Evolutionary conservation across 2,888 invertebrate genomes (phyloP), one percentile per base, ranked within the genome.

Genomic region (Apamea epomidion): DNA sequence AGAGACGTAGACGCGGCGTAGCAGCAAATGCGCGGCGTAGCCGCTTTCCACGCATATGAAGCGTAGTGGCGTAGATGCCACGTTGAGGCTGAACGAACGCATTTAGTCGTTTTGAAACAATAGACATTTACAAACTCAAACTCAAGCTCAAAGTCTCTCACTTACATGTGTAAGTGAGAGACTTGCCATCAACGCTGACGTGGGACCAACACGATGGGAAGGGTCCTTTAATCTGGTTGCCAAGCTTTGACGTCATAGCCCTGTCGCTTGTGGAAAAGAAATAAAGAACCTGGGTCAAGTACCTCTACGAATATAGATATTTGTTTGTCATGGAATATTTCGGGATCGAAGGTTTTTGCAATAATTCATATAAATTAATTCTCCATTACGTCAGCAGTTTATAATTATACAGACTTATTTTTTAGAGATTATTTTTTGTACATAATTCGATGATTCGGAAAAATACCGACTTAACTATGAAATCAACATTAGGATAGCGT

Each of bases 181-280:
- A 45, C 32, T 42, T 32, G 48, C 37, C 12, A n/a, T 25, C 25
- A 48, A 45, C 18, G 42, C 6, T 6, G n/a, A 25, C 54, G 45
- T 14, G 10, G 16, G 60, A 37, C 8, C 18, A 62, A 54, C 10
- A 58, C 4, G 18, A 54, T 81, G 58, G 8, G 37, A 78, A 81
- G 12, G 84, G 48, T n/a, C 48, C 78, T 58, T 81, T 70, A 78
- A 81, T 84, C 65, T 65, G 18, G 84, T 78, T 65, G 4, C 62
- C 37, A 48, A 58, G 29, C 58, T 70, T 82, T 82, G 82, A 82
- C 82, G 82, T 82, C 82, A 82, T 62, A 79, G 51, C 16, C 25
- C 45, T 48, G 60, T 32, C 3, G 37, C 84, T 25, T 68, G 67
- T 84, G 79, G 37, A 48, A 62, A 70, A 65, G n/a, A 71, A 37